Percentiles rank a stretch among this genome's conserved stretches.
phyloP scores from a whole-genome alignment of 1,140 invertebrate species.

The Callitettix versicolor region DNA sequence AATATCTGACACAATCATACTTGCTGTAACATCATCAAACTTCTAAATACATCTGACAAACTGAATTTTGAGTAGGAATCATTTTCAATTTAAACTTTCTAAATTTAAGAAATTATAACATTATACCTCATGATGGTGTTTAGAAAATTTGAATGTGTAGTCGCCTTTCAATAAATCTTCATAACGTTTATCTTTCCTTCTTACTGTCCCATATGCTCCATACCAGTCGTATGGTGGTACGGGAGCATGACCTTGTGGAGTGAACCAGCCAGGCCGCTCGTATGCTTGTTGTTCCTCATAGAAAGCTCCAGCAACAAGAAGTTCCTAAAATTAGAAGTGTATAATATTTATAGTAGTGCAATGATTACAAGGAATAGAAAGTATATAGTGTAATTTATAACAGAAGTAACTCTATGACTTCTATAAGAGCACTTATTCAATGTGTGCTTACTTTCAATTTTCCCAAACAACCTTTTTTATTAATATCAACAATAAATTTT shows the following conservation, averaged over 20 bases:
- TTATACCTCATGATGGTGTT: constrained; percentile 61
- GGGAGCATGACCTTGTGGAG: constrained; percentile 35
- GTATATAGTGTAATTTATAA: neutral
- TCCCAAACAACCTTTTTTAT: no score
- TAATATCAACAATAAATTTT: no score
- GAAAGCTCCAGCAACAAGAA: constrained; percentile 61
- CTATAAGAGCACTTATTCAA: no score
- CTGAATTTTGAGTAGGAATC: no score
- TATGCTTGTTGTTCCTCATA: constrained; percentile 79
- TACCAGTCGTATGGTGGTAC: constrained; percentile 70
- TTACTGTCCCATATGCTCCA: constrained; percentile 57
- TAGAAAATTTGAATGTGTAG: constrained; percentile 68
- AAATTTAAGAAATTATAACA: no score
- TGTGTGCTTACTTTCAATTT: no score
- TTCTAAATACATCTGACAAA: no score
- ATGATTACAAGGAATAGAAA: neutral
- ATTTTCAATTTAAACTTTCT: no score
- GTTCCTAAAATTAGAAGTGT: constrained; percentile 34
- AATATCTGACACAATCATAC: no score
- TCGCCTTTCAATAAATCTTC: constrained; percentile 57
- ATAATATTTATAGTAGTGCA: neutral
- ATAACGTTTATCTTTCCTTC: constrained; percentile 54
- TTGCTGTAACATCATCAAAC: no score
- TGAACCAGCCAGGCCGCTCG: constrained; percentile 73
- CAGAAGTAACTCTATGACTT: no score